Evolutionary conservation across 2,113 vertebrate genomes (phyloP), one percentile per base, ranked within the genome.

Genomic region (Neomonachus schauinslandi): DNA sequence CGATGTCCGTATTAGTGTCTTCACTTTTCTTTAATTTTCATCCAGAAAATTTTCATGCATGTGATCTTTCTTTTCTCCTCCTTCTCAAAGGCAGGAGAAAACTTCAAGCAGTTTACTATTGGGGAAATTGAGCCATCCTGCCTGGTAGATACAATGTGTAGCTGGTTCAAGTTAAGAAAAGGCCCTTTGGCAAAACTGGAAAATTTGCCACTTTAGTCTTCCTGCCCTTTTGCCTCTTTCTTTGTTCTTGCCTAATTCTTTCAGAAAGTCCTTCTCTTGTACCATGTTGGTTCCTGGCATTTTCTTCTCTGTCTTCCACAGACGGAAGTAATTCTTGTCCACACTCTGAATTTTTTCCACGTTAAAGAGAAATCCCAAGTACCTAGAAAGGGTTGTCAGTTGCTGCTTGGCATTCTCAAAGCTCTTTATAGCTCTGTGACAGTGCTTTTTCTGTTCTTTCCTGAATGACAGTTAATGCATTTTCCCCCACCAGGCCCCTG

Each of bases 221-320:
- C n/a, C 21, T 0, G 1, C 36, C 39, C 18, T 61, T 95, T 65
- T 18, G 16, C 84, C 46, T 72, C 46, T 26, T 74, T 46, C 85
- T 39, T 82, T 22, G 31, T 24, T 46, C 57, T 91, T 49, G 26
- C 59, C 63, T 59, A 33, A 21, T 90, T 84, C 81, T 93, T 93
- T 71, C 80, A 92, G 80, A 95, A 93, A 95, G 61, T 21, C 24
- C 55, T 61, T 91, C n/a, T 80, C 36, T 80, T 80, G 7, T 67
- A 12, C 59, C 59, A 13, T 53, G 13, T 31, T 7, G 26, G 42
- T 49, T 90, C 16, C 36, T 80, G 65, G 86, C 21, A 76, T 36
- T 72, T 91, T 61, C 86, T 96, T 91, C 16, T 46, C n/a, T 26
- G 91, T 76, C 53, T 85, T 59, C 71, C 16, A 39, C 5, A 61